A percentile compares a stretch with the other conserved stretches of the same genome.
Evolutionary conservation across 2,113 vertebrate genomes (phyloP).

Genomic region (Hystrix brachyura): DNA sequence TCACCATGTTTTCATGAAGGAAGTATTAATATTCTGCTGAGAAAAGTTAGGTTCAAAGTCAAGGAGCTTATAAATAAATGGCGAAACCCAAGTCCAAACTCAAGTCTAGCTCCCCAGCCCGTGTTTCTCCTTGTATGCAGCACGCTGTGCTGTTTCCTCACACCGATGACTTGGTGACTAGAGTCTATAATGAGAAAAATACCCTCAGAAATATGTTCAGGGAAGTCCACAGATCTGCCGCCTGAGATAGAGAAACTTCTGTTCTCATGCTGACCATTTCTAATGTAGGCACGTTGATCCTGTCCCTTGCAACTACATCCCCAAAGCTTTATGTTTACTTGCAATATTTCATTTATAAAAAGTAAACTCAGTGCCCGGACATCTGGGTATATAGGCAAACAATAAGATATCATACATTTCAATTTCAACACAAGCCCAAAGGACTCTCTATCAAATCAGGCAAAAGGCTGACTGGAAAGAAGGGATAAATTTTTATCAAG

Average conservation of each 20-base stretch:
- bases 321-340: constrained; percentile 75
- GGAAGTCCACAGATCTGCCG: constrained; percentile 8
- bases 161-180: neutral
- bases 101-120: neutral
- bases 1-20: neutral
- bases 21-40: constrained; percentile 14
- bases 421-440: constrained; percentile 79
- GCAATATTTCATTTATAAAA: constrained; percentile 84
- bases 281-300: constrained; percentile 52
- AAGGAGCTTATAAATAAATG: neutral
- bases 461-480: constrained; percentile 77
- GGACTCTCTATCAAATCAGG: constrained; percentile 80
- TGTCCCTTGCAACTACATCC: constrained; percentile 57
- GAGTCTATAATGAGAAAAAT: constrained; percentile 3
- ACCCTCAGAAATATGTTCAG: neutral
- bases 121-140: neutral
- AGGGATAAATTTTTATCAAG: constrained; percentile 83
- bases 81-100: neutral
- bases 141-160: neutral
- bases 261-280: constrained; percentile 64
- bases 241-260: constrained; percentile 35
- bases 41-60: neutral
- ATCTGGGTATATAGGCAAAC: constrained; percentile 82
- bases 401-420: constrained; percentile 83
- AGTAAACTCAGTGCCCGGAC: constrained; percentile 79